These are phyloP conservation scores for Dasyurus viverrinus DNA, from an alignment of 2,113 vertebrate species.

Conservation along the genomic window DNA sequence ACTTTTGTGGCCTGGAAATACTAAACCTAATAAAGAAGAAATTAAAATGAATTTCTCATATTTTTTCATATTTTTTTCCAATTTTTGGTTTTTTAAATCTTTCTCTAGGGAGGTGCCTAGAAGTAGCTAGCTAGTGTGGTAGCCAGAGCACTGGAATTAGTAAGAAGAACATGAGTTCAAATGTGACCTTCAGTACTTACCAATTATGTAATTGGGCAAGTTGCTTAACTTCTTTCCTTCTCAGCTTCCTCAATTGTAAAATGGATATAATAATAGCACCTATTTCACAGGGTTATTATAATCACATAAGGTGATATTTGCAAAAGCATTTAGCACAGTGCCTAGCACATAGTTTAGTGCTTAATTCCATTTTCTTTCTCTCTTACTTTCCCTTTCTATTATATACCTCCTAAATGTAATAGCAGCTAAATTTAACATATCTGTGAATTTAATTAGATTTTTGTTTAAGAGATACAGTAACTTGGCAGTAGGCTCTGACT, in stretches of 20 bases:
- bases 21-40: neutral
- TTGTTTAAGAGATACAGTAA: neutral
- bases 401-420: neutral
- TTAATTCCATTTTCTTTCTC: neutral
- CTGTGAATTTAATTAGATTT: neutral
- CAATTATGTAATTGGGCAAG: neutral
- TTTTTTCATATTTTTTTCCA: neutral
- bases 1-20: neutral
- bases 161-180: neutral
- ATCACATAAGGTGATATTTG: neutral
- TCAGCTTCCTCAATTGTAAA: neutral
- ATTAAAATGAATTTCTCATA: neutral
- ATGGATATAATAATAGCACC: neutral
- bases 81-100: neutral
- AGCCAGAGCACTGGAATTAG: neutral
- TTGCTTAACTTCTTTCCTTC: neutral
- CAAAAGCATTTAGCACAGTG: neutral
- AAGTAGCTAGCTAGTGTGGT: neutral
- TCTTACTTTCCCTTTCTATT: neutral
- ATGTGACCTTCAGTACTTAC: neutral
- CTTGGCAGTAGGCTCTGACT: neutral
- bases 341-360: neutral
- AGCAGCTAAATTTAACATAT: neutral
- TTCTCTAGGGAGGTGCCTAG: neutral
- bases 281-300: neutral